Evolutionary conservation across 1,140 invertebrate genomes (phyloP).

Genomic region (Luehdorfia chinensis): DNA sequence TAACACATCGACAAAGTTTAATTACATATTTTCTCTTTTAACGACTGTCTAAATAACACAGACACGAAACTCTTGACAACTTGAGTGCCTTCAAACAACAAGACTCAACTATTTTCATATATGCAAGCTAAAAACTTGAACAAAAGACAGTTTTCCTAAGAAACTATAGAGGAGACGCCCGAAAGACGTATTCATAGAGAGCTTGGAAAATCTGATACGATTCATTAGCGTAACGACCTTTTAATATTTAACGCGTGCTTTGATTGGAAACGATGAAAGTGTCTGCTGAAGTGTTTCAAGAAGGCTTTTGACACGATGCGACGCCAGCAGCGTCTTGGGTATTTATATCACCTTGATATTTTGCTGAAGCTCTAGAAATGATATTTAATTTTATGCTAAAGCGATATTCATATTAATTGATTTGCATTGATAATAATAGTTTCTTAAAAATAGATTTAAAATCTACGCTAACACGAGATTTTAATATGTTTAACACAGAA

Average conservation of each 20-base stretch:
- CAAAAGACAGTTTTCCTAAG: constrained; percentile 47
- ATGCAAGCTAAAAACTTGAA: constrained; percentile 38
- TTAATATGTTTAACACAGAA: no score
- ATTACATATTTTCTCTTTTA: no score
- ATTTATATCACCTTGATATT: not conserved
- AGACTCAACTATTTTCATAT: constrained; percentile 36
- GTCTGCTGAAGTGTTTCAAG: constrained; percentile 33
- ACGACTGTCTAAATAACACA: constrained; percentile 13
- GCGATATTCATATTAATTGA: no score
- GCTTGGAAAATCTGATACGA: constrained; percentile 71
- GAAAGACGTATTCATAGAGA: constrained; percentile 41
- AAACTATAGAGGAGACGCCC: constrained; percentile 48
- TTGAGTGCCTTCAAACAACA: constrained; percentile 18
- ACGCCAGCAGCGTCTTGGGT: constrained; percentile 6
- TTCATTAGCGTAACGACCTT: constrained; percentile 76
- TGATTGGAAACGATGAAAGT: constrained; percentile 65
- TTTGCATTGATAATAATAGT: no score
- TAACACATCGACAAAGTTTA: no score
- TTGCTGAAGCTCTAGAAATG: no score
- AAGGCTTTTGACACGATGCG: constrained; percentile 16
- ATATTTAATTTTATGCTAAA: no score
- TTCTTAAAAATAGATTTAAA: no score
- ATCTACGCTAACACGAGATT: no score
- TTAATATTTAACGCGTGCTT: constrained; percentile 72
- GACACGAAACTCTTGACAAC: constrained; percentile 8